Evolutionary conservation across 2,797 vertebrate species (phyloP).

Genomic region (Lagocephalus sceleratus): DNA sequence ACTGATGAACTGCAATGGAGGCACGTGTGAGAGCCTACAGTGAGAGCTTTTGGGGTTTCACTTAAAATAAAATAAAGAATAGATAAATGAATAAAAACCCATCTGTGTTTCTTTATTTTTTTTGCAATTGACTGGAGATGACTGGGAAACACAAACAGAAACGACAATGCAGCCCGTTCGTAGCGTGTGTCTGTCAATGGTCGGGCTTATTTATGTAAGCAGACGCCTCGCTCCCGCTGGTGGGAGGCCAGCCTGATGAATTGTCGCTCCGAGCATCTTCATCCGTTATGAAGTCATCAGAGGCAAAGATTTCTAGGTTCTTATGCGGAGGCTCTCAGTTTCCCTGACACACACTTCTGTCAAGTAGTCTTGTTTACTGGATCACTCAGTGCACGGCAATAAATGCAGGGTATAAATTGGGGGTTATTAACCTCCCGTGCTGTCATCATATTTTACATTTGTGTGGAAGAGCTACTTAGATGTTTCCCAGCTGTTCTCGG

Average conservation of each 20-base stretch:
- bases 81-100: background rate
- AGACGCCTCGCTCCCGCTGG: slow-evolving; percentile 10
- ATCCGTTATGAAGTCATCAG: slow-evolving; percentile 63
- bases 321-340: slow-evolving; percentile 25
- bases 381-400: slow-evolving; percentile 31
- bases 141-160: slow-evolving; percentile 6
- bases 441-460: slow-evolving; percentile 32
- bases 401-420: slow-evolving; percentile 29
- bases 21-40: background rate
- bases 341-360: slow-evolving; percentile 8
- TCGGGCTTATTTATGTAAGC: slow-evolving; percentile 45
- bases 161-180: slow-evolving; percentile 6
- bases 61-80: background rate
- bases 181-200: slow-evolving; percentile 28
- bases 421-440: slow-evolving; percentile 32
- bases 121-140: background rate
- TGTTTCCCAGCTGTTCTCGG: slow-evolving; percentile 38
- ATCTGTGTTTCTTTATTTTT: background rate
- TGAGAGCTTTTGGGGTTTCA: background rate
- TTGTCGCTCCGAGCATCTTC: slow-evolving; percentile 19
- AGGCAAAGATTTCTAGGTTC: slow-evolving; percentile 29
- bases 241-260: slow-evolving; percentile 41
- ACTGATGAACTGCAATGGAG: no score
- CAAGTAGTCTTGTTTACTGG: slow-evolving; percentile 39
- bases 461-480: slow-evolving; percentile 30